Percentiles rank a stretch among this genome's conserved stretches.
Evolutionary conservation across 2,797 vertebrate genomes (phyloP).

Genomic region (Potorous gilbertii): DNA sequence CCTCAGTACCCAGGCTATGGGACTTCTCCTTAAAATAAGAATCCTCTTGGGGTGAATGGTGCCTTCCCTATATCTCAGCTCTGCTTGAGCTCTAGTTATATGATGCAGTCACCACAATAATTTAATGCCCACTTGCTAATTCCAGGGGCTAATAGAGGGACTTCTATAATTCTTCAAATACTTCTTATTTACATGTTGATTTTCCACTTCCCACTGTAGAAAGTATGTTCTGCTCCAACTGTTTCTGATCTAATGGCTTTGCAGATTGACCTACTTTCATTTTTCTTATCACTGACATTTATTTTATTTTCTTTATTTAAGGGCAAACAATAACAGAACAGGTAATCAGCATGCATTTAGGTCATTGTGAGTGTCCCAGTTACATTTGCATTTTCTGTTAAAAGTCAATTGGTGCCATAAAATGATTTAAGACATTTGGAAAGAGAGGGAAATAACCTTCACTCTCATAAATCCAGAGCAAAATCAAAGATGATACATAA

Average conservation of each 20-base stretch:
- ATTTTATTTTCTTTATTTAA: conserved; percentile 81
- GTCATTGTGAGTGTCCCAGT: conserved; percentile 74
- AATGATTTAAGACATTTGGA: conserved; percentile 74
- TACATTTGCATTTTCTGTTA: conserved; percentile 72
- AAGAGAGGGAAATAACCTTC: conserved; percentile 49
- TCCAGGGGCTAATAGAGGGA: conserved; percentile 61
- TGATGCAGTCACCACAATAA: conserved; percentile 55
- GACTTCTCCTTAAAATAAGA: background rate
- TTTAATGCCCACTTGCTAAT: conserved; percentile 72
- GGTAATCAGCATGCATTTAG: conserved; percentile 81
- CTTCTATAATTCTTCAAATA: conserved; percentile 60
- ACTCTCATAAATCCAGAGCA: conserved; percentile 51
- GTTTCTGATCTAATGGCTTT: conserved; percentile 74
- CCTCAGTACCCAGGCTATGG: conserved; percentile 31
- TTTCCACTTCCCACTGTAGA: conserved; percentile 70
- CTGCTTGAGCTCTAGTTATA: conserved; percentile 46
- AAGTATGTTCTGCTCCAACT: conserved; percentile 59
- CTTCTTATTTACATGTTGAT: conserved; percentile 75
- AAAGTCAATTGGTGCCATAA: conserved; percentile 49
- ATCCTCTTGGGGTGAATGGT: conserved; percentile 36
- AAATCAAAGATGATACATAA: conserved; percentile 64
- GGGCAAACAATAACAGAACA: conserved; percentile 78
- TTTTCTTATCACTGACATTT: conserved; percentile 75
- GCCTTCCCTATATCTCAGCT: conserved; percentile 29
- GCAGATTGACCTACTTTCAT: conserved; percentile 77